phyloP scores from a whole-genome alignment of 2,797 vertebrate species.

The Catharus ustulatus region DNA sequence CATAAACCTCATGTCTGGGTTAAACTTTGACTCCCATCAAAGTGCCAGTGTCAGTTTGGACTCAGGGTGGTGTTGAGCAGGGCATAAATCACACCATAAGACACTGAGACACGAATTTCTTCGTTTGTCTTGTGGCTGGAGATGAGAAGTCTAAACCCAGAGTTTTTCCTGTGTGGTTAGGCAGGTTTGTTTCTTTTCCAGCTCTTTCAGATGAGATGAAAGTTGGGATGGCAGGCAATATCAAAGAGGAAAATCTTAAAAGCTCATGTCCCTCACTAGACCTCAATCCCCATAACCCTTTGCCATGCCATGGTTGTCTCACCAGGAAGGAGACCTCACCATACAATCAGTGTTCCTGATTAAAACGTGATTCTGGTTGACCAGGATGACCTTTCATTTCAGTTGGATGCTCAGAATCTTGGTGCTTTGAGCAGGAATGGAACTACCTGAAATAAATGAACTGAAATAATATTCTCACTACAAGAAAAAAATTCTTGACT shows the following conservation, averaged over 20 bases:
- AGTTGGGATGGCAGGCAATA: neutral
- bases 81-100: neutral
- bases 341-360: neutral
- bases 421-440: neutral
- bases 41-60: neutral
- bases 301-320: rapidly evolving
- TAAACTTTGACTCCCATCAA: neutral
- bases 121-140: neutral
- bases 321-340: neutral
- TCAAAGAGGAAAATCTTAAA: neutral
- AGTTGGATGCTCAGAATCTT: neutral
- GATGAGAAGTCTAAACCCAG: neutral
- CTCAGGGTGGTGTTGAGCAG: neutral
- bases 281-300: neutral
- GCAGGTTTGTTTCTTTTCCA: neutral
- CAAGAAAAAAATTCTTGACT: neutral
- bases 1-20: neutral
- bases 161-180: neutral
- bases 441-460: neutral
- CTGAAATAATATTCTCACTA: neutral
- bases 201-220: neutral
- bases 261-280: neutral
- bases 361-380: neutral
- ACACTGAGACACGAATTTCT: neutral
- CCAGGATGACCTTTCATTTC: neutral